Base-by-base conservation (phyloP, 2,113 vertebrate species). In the Argyrosomus japonicus region DNA sequence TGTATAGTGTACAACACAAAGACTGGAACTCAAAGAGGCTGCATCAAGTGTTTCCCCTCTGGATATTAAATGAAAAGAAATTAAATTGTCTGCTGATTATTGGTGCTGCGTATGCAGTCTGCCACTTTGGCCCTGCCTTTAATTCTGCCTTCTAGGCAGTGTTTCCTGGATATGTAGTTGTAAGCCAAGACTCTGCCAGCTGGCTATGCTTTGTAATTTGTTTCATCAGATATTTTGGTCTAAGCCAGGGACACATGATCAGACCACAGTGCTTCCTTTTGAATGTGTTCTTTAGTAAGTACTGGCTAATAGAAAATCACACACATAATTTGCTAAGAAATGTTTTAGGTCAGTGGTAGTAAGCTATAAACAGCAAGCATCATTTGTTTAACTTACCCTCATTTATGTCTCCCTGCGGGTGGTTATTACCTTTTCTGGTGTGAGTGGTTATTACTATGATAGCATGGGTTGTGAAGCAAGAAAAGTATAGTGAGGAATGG, bases 121-220 rank as follows among this genome's bases (percentile, higher is more conserved):
- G 43, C n/a, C 0, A 5, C 45, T 50, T 79, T 70, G 29, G n/a
- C 21, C 19, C 6, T 7, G 17, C 14, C 9, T 32, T 74, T 70
- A 56, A 56, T 23, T 58, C 63, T 57, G 76, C 63, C 87, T 82
- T 87, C 73, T 48, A 78, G 76, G 62, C 27, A 53, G 0, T 47
- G 53, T 50, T 81, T 78, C 48, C 56, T 67, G n/a, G 48, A 68
- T 58, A 11, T 72, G 25, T 48, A 3, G 25, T 65, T 50, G 47
- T 68, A 62, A 72, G 67, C 32, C 21, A 21, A 36, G 53, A 62
- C 68, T 51, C 8, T 1, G 62, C 71, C 68, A 82, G 50, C 72
- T 89, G 75, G 75, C 50, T 65, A 1, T 63, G 29, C 48, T 76
- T 9, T 56, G 65, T 73, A 23, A 57, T 53, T 51, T 63, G 21